A percentile compares a stretch with the other conserved stretches of the same genome.
Evolutionary conservation across 1,140 invertebrate species (phyloP).

Genomic region (Arion vulgaris): DNA sequence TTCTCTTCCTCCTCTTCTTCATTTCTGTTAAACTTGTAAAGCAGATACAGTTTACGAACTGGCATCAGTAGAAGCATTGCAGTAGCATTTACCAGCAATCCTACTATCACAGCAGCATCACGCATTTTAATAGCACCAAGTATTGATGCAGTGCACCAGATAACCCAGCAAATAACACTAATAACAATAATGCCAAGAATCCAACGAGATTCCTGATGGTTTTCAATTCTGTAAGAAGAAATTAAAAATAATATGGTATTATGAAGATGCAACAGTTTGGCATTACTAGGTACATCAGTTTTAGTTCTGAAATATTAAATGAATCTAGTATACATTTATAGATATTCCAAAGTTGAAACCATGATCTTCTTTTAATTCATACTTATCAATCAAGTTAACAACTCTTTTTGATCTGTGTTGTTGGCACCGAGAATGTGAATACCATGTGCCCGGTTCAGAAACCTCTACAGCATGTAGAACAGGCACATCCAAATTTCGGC

Average conservation of each 20-base stretch:
- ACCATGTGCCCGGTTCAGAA: too few species aligned
- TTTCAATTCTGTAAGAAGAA: conserved; percentile 45
- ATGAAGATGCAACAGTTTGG: too few species aligned
- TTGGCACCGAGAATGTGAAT: too few species aligned
- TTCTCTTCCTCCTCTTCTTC: conserved; percentile 56
- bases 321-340: too few species aligned
- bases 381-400: too few species aligned
- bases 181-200: conserved; percentile 71
- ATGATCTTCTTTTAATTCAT: too few species aligned
- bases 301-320: too few species aligned
- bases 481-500: too few species aligned
- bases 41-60: conserved; percentile 70
- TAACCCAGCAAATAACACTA: conserved; percentile 70
- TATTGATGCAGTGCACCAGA: conserved; percentile 72
- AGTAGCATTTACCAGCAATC: conserved; percentile 69
- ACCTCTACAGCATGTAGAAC: too few species aligned
- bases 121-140: conserved; percentile 65
- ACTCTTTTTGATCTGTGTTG: too few species aligned
- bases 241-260: background rate
- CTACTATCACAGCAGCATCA: conserved; percentile 69
- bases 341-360: too few species aligned
- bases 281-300: too few species aligned
- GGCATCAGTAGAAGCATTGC: conserved; percentile 69
- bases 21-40: conserved; percentile 62
- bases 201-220: conserved; percentile 72